These are phyloP conservation scores for Cydia strobilella DNA, from an alignment of 1,140 invertebrate genomes.

Conservation along the genomic window DNA sequence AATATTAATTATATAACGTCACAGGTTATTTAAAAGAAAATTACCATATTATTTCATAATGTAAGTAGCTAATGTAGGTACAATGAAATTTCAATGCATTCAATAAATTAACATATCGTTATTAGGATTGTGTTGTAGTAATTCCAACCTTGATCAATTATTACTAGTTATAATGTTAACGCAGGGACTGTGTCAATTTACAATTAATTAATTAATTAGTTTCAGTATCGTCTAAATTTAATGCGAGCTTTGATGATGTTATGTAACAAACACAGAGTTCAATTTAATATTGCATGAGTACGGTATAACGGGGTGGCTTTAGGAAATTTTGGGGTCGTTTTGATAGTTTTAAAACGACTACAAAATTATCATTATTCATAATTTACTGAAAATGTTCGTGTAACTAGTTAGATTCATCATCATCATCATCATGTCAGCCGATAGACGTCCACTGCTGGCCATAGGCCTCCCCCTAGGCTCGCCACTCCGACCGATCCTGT, in stretches of 20 bases:
- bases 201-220: neutral
- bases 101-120: neutral
- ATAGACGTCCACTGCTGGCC: too few relatives aligned
- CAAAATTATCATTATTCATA: too few relatives aligned
- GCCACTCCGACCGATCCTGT: too few relatives aligned
- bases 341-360: too few relatives aligned
- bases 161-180: neutral
- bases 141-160: neutral
- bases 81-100: neutral
- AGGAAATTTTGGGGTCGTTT: too few relatives aligned
- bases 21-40: neutral
- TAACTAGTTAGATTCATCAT: too few relatives aligned
- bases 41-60: neutral
- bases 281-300: neutral
- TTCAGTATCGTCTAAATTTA: neutral
- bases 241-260: neutral
- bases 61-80: neutral
- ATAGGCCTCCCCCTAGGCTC: too few relatives aligned
- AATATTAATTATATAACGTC: neutral
- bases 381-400: too few relatives aligned
- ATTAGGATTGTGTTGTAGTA: constrained; percentile 1
- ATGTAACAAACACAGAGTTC: neutral
- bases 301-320: too few relatives aligned
- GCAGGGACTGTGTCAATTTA: neutral
- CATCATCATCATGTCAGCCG: too few relatives aligned